Evolutionary conservation across 2,113 vertebrate species (phyloP).

Genomic region (Caloenas nicobarica): DNA sequence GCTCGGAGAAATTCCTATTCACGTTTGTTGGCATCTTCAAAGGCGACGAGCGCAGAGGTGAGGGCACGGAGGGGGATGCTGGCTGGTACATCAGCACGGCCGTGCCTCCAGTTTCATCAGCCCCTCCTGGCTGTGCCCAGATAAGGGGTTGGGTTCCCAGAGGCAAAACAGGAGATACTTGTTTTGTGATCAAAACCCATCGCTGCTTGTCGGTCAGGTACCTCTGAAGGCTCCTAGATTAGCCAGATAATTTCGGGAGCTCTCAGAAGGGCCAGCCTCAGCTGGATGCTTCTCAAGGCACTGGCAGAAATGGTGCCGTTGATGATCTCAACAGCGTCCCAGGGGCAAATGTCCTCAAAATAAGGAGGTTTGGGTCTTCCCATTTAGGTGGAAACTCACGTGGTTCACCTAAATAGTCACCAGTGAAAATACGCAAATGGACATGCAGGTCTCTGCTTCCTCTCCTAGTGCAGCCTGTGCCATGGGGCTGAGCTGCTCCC

Average conservation of each 20-base stretch:
- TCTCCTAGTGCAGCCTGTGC: neutral
- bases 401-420: neutral
- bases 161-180: neutral
- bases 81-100: neutral
- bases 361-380: neutral
- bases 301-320: neutral
- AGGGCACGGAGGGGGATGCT: rapidly evolving
- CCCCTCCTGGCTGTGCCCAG: neutral
- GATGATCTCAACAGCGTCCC: rapidly evolving
- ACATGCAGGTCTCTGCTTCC: rapidly evolving
- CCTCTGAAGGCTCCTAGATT: neutral
- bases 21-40: neutral
- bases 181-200: neutral
- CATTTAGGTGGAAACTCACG: neutral
- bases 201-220: neutral
- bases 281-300: neutral
- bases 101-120: neutral
- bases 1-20: neutral
- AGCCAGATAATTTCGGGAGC: neutral
- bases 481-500: neutral
- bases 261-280: neutral
- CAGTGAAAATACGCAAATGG: neutral
- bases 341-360: neutral
- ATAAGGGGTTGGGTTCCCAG: neutral
- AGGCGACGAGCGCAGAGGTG: rapidly evolving